Evolutionary conservation across 2,888 invertebrate species (phyloP).

Genomic region (Scaptomyza tumidula): DNA sequence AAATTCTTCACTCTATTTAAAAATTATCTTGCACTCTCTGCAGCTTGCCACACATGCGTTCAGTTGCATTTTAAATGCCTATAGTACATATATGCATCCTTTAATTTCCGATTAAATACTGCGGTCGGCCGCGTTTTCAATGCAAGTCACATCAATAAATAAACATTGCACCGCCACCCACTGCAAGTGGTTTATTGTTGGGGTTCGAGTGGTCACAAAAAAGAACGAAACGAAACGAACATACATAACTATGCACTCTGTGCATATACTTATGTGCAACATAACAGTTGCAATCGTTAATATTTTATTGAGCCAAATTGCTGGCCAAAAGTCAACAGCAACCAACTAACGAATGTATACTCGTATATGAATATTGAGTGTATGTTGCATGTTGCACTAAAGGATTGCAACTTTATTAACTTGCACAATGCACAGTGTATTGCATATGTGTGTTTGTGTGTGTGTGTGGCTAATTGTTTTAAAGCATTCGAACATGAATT

Average conservation of each 20-base stretch:
- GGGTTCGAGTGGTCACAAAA: not conserved
- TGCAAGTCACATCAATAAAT: conserved; percentile 73
- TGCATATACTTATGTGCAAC: not conserved
- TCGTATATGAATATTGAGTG: not conserved
- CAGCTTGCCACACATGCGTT: conserved; percentile 11
- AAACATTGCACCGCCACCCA: conserved; percentile 31
- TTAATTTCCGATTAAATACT: conserved; percentile 74
- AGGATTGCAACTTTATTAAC: conserved; percentile 26
- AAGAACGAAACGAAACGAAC: not conserved
- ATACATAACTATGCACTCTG: not conserved
- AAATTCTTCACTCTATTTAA: not conserved
- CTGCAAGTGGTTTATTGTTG: not conserved
- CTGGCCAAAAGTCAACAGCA: conserved; percentile 34
- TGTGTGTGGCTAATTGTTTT: conserved; percentile 68
- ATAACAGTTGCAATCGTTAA: conserved; percentile 53
- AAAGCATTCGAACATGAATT: conserved; percentile 70
- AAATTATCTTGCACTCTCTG: not conserved
- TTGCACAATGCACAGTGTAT: not conserved
- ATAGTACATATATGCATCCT: conserved; percentile 36
- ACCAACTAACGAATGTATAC: not conserved
- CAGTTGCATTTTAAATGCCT: conserved; percentile 38
- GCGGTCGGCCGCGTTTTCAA: conserved; percentile 61
- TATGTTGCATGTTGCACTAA: conserved; percentile 16
- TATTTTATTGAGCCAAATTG: conserved; percentile 58
- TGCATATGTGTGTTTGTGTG: conserved; percentile 19